A percentile compares a stretch with the other conserved stretches of the same genome.
Evolutionary conservation across 2,797 vertebrate genomes (phyloP).

Genomic region (Scleropages formosus): DNA sequence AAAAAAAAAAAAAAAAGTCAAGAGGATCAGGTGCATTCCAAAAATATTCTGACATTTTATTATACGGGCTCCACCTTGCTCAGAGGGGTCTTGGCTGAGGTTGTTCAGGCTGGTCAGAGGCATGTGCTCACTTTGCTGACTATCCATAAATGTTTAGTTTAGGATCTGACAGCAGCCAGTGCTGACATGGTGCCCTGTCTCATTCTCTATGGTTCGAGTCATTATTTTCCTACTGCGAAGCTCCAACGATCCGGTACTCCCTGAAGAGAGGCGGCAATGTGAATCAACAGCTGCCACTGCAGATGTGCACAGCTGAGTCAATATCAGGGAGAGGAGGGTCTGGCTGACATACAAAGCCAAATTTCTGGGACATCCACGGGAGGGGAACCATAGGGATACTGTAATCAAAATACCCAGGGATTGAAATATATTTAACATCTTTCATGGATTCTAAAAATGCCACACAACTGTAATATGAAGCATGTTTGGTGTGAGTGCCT

Average conservation of each 20-base stretch:
- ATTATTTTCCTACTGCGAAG: neutral
- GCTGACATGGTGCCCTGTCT: constrained; percentile 26
- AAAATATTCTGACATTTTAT: too few relatives aligned
- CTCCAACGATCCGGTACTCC: neutral
- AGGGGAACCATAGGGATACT: neutral
- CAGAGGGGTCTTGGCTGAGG: neutral
- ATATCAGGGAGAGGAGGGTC: constrained; percentile 28
- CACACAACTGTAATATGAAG: neutral
- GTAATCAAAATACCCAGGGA: neutral
- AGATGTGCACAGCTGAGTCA: constrained; percentile 42
- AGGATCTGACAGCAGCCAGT: neutral
- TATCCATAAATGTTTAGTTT: constrained; percentile 9
- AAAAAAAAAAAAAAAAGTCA: too few relatives aligned
- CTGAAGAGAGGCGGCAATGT: neutral
- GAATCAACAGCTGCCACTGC: constrained; percentile 19
- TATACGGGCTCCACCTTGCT: neutral
- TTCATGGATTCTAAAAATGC: neutral
- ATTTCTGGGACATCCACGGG: neutral
- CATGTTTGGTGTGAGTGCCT: too few relatives aligned
- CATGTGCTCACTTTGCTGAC: neutral
- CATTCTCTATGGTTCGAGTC: constrained; percentile 2
- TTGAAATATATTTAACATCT: neutral
- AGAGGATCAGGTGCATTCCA: too few relatives aligned
- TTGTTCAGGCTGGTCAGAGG: neutral
- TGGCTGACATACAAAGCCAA: constrained; percentile 1